phyloP scores from a whole-genome alignment of 2,113 vertebrate genomes.

The Callocephalon fimbriatum region DNA sequence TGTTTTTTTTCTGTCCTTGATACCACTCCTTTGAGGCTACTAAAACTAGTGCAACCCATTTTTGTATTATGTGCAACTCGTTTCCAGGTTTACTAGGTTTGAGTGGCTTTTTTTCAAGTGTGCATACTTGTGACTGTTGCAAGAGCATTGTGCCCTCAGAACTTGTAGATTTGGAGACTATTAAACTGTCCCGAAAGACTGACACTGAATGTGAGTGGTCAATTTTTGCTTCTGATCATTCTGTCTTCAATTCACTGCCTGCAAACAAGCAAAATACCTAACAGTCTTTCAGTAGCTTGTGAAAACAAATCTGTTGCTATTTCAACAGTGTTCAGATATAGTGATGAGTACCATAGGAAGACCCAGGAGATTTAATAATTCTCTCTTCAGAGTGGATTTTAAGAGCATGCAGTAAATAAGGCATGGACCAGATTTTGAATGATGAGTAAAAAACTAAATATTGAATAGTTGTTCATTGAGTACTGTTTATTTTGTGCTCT shows the following conservation, averaged over 20 bases:
- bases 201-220: not conserved
- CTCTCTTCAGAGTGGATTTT: not conserved
- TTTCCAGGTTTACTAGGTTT: not conserved
- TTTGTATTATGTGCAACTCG: not conserved
- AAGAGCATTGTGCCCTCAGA: not conserved
- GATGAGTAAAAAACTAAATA: not conserved
- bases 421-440: not conserved
- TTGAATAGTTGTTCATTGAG: not conserved
- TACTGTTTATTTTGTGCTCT: not conserved
- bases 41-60: not conserved
- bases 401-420: not conserved
- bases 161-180: not conserved
- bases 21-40: not conserved
- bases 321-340: not conserved
- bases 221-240: not conserved
- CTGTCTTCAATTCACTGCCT: not conserved
- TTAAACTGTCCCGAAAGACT: not conserved
- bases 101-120: not conserved
- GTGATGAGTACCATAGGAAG: not conserved
- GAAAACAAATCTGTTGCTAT: not conserved
- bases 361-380: not conserved
- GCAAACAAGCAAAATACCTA: not conserved
- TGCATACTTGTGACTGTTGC: accelerated
- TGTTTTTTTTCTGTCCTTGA: not conserved
- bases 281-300: not conserved